Percentiles rank a stretch among this genome's conserved stretches.
Evolutionary conservation across 2,888 invertebrate species (phyloP).

Genomic region (Sericinus montela): DNA sequence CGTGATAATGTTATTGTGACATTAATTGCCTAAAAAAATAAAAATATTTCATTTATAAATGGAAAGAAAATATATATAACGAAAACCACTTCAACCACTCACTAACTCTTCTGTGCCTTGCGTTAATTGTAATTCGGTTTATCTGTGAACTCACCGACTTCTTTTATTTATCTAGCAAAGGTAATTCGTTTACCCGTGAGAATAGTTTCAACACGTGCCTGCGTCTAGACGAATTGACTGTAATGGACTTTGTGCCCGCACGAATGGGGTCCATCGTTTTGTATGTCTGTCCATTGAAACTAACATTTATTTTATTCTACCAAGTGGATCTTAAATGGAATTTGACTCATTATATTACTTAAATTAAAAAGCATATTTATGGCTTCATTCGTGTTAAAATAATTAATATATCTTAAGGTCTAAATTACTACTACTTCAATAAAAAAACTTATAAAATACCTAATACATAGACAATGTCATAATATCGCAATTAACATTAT

Average conservation of each 20-base stretch:
- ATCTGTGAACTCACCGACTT: constrained; percentile 43
- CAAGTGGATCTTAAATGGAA: too few relatives aligned
- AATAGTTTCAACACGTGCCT: constrained; percentile 72
- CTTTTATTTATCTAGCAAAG: constrained; percentile 62
- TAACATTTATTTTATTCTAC: constrained; percentile 38
- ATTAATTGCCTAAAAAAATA: neutral
- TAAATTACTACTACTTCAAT: too few relatives aligned
- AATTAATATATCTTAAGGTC: too few relatives aligned
- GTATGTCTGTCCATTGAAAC: constrained; percentile 39
- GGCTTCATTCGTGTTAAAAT: too few relatives aligned
- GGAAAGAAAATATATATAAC: neutral
- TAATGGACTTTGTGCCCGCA: constrained; percentile 67
- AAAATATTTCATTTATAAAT: neutral
- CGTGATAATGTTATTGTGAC: too few relatives aligned
- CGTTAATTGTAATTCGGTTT: constrained; percentile 62
- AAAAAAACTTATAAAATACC: too few relatives aligned
- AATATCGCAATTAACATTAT: too few relatives aligned
- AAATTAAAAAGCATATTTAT: too few relatives aligned
- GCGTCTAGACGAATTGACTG: constrained; percentile 66
- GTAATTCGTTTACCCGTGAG: constrained; percentile 74
- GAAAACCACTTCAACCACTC: neutral
- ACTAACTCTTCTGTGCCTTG: constrained; percentile 21
- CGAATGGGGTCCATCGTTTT: constrained; percentile 38
- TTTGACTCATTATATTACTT: too few relatives aligned
- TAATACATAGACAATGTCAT: too few relatives aligned